phyloP scores from a whole-genome alignment of 2,113 vertebrate genomes.

The Labeo catla region DNA sequence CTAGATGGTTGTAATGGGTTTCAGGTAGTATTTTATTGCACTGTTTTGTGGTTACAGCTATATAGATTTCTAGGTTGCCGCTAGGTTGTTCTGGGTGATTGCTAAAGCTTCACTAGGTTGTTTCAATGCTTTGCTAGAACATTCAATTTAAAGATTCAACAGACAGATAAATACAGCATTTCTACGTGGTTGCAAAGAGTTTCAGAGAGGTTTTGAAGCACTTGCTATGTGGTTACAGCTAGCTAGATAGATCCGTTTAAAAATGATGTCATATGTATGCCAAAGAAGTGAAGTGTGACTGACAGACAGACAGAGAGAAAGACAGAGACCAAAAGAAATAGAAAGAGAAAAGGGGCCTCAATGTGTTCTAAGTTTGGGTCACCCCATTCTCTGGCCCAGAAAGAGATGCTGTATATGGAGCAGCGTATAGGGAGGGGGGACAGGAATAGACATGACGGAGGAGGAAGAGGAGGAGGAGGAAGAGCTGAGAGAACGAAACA shows the following conservation, averaged over 20 bases:
- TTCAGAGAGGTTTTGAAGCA: background rate
- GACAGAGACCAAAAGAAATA: background rate
- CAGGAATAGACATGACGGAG: constrained; percentile 58
- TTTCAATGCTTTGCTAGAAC: too few relatives aligned
- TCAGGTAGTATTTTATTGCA: too few relatives aligned
- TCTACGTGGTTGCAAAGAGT: background rate
- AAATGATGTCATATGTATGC: background rate
- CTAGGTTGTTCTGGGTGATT: too few relatives aligned
- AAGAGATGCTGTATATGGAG: constrained; percentile 59
- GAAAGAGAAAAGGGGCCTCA: constrained; percentile 25
- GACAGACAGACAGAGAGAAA: constrained; percentile 3
- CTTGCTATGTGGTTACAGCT: background rate
- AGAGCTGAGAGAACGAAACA: constrained; percentile 14
- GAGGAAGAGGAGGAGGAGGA: constrained; percentile 42
- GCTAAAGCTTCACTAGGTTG: too few relatives aligned
- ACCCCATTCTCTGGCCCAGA: constrained; percentile 66
- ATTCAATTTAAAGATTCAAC: too few relatives aligned
- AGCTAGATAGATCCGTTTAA: background rate
- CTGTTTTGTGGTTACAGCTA: too few relatives aligned
- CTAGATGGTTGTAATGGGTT: too few relatives aligned
- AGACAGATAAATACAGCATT: background rate
- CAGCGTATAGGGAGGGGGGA: constrained; percentile 48
- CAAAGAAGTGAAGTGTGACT: background rate
- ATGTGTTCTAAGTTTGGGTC: constrained; percentile 58
- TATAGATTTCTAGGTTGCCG: too few relatives aligned